A percentile compares a stretch with the other conserved stretches of the same genome.
phyloP scores from a whole-genome alignment of 2,888 invertebrate species.

The Ectropis crepuscularia region DNA sequence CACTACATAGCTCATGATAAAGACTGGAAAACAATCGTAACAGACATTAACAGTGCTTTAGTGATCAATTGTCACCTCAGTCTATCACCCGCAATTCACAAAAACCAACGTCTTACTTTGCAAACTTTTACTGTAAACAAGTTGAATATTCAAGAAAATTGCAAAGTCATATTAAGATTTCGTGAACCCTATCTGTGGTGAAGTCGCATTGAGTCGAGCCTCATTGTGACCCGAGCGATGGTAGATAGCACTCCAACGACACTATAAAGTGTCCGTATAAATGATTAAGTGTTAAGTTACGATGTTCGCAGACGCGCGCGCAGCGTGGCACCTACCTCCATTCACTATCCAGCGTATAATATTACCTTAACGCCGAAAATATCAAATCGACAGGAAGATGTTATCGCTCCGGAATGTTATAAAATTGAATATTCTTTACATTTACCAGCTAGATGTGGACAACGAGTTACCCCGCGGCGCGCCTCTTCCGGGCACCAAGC shows the following conservation, averaged over 20 bases:
- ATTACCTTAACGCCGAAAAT: constrained; percentile 83
- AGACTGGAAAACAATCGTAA: too few relatives aligned
- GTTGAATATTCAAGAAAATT: not conserved
- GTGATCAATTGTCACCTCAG: too few relatives aligned
- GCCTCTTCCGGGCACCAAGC: constrained; percentile 61
- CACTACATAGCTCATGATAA: too few relatives aligned
- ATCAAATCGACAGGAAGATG: constrained; percentile 83
- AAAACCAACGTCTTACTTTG: too few relatives aligned
- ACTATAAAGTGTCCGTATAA: constrained; percentile 77
- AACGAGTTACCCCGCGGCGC: constrained; percentile 67
- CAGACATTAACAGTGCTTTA: too few relatives aligned
- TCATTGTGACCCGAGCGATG: constrained; percentile 46
- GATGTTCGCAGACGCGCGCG: constrained; percentile 71
- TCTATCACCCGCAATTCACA: too few relatives aligned
- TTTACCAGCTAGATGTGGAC: constrained; percentile 52
- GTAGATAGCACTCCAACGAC: constrained; percentile 51
- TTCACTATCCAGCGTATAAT: constrained; percentile 72
- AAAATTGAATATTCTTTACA: constrained; percentile 83
- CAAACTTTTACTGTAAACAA: too few relatives aligned
- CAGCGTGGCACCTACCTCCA: constrained; percentile 75
- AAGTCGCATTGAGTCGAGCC: constrained; percentile 39
- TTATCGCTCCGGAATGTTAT: constrained; percentile 80
- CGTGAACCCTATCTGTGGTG: constrained; percentile 7
- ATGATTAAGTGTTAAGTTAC: constrained; percentile 84
- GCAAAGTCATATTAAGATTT: not conserved